Percentiles rank a stretch among this genome's conserved stretches.
phyloP scores from a whole-genome alignment of 1,140 invertebrate species.

The Diabrotica undecimpunctata region DNA sequence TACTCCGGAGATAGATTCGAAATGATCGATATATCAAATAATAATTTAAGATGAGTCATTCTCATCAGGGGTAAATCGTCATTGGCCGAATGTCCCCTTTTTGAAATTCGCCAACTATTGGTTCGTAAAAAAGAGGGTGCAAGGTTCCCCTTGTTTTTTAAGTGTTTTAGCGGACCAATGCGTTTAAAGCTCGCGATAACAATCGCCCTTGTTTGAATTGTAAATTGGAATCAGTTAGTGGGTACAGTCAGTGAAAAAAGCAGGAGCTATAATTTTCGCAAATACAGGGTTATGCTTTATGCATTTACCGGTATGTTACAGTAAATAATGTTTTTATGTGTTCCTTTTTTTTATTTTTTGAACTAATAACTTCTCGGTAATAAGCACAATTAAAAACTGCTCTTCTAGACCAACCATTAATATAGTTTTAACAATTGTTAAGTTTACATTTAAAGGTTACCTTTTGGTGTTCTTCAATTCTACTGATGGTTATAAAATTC shows the following conservation, averaged over 20 bases:
- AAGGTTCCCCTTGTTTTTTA: slow-evolving; percentile 39
- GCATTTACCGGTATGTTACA: too few relatives aligned
- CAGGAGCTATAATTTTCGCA: too few relatives aligned
- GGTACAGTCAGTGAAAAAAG: neutral
- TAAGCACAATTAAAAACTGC: too few relatives aligned
- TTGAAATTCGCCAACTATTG: slow-evolving; percentile 31
- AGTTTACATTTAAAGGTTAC: too few relatives aligned
- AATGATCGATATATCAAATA: slow-evolving; percentile 27
- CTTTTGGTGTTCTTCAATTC: too few relatives aligned
- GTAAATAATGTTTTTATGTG: too few relatives aligned
- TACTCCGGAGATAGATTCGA: neutral
- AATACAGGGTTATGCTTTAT: too few relatives aligned
- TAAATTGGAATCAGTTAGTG: neutral
- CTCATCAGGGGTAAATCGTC: slow-evolving; percentile 16
- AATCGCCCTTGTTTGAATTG: slow-evolving; percentile 5
- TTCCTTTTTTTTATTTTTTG: too few relatives aligned
- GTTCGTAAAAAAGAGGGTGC: slow-evolving; percentile 36
- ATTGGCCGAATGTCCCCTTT: slow-evolving; percentile 34
- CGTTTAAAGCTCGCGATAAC: neutral
- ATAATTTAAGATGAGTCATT: slow-evolving; percentile 32
- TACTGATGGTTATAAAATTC: too few relatives aligned
- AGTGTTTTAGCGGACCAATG: slow-evolving; percentile 37
- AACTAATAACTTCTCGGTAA: too few relatives aligned
- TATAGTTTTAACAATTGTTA: too few relatives aligned
- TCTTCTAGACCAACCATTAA: too few relatives aligned